A percentile compares a stretch with the other conserved stretches of the same genome.
Evolutionary conservation across 2,113 vertebrate genomes (phyloP).

Genomic region (Phaethon lepturus): DNA sequence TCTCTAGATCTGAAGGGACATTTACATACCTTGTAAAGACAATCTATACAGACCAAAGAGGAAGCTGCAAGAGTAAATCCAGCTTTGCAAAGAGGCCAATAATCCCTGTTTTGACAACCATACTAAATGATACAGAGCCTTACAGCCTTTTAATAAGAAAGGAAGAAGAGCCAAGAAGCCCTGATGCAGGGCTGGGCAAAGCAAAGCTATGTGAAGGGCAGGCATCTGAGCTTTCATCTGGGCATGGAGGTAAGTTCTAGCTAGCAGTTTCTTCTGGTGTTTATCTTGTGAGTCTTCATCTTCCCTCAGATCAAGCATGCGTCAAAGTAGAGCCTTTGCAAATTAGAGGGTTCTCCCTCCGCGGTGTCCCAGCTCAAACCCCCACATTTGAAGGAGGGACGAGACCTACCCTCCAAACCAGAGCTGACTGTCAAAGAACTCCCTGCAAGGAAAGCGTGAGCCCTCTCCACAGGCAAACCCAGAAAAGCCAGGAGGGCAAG

Average conservation of each 20-base stretch:
- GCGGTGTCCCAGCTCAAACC: not conserved
- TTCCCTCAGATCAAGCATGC: not conserved
- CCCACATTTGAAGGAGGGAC: not conserved
- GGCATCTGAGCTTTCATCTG: not conserved
- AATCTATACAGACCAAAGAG: not conserved
- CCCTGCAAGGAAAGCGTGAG: rapidly evolving
- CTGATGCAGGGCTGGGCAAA: not conserved
- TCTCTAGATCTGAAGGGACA: not conserved
- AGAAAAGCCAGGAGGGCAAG: not conserved
- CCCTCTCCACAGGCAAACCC: rapidly evolving
- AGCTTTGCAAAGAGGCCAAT: not conserved
- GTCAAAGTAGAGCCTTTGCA: not conserved
- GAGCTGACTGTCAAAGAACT: not conserved
- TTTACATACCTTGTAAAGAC: not conserved
- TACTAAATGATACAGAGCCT: not conserved
- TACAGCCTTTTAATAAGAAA: not conserved
- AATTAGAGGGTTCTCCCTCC: not conserved
- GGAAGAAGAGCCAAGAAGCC: not conserved
- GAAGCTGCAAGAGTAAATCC: not conserved
- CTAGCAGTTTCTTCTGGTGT: not conserved
- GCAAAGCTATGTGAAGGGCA: not conserved
- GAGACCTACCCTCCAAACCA: not conserved
- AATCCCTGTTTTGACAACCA: not conserved
- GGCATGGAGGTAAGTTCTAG: not conserved
- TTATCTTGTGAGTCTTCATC: not conserved